Percentiles rank a stretch among this genome's conserved stretches.
phyloP scores from a whole-genome alignment of 2,113 vertebrate species.

The Theropithecus gelada region DNA sequence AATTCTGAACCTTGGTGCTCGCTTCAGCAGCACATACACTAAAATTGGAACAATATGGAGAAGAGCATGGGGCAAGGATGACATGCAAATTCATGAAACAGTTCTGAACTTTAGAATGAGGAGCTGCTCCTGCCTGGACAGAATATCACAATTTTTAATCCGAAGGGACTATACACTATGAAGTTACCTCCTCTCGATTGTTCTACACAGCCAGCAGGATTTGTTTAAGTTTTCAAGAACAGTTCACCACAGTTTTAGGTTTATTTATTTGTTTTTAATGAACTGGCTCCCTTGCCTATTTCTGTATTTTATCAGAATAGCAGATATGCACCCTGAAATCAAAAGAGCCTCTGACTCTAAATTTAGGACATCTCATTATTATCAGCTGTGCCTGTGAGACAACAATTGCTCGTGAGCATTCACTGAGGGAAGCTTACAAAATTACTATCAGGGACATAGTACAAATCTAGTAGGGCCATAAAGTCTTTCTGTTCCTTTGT shows the following conservation, averaged over 20 bases:
- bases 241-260: background rate
- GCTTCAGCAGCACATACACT: background rate
- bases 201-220: background rate
- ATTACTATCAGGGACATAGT: background rate
- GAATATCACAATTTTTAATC: slow-evolving; percentile 13
- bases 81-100: background rate
- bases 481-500: slow-evolving; percentile 7
- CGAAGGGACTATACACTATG: background rate
- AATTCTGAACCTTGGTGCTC: slow-evolving; percentile 3
- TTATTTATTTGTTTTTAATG: slow-evolving; percentile 34
- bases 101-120: slow-evolving; percentile 35
- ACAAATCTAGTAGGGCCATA: background rate
- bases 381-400: background rate
- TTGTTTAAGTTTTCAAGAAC: slow-evolving; percentile 28
- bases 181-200: background rate
- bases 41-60: background rate
- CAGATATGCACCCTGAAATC: background rate
- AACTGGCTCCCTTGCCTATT: slow-evolving; percentile 1
- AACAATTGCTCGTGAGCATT: slow-evolving; percentile 37
- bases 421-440: background rate
- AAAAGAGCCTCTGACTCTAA: slow-evolving; percentile 23
- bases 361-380: background rate
- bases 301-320: slow-evolving; percentile 37
- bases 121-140: background rate
- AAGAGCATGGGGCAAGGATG: background rate